Conservation (phyloP, 2,888 invertebrate species). For the Aleiodes alternator region DNA sequence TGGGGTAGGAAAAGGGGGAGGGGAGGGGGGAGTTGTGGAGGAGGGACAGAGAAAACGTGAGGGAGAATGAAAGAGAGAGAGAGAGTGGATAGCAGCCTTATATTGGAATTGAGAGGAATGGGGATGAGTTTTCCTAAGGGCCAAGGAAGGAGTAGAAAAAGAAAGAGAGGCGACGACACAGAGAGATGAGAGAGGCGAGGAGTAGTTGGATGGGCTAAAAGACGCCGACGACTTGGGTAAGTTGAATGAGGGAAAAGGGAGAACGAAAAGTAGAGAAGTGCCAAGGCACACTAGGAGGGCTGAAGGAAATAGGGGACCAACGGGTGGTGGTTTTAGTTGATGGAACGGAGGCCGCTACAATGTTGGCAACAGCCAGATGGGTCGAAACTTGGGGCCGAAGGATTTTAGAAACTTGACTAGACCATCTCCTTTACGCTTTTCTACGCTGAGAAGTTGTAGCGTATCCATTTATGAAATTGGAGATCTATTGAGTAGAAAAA, state of each 20-base stretch:
- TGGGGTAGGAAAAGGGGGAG: constrained; percentile 44
- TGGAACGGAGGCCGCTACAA: constrained; percentile 71
- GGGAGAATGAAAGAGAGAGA: constrained; percentile 56
- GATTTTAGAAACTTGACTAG: background rate
- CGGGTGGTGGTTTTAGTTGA: constrained; percentile 61
- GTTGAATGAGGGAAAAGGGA: constrained; percentile 50
- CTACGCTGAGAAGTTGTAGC: constrained; percentile 13
- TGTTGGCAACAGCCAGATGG: constrained; percentile 70
- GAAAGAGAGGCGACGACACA: constrained; percentile 50
- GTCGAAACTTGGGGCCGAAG: constrained; percentile 50
- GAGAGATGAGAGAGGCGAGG: constrained; percentile 39
- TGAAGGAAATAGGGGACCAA: constrained; percentile 50
- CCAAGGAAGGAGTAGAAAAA: constrained; percentile 55
- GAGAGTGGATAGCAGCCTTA: constrained; percentile 63
- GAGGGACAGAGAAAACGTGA: constrained; percentile 58
- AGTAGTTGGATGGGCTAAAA: constrained; percentile 48
- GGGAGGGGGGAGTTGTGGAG: constrained; percentile 28
- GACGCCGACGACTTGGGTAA: constrained; percentile 31
- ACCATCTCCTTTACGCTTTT: background rate
- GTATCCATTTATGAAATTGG: constrained; percentile 48
- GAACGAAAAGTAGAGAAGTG: constrained; percentile 52
- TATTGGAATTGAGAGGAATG: constrained; percentile 68
- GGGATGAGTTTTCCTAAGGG: constrained; percentile 70
- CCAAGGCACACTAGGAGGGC: constrained; percentile 47
- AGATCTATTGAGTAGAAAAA: background rate